Conservation (phyloP, 2,888 invertebrate genomes). For the Ormyrus thymus region DNA sequence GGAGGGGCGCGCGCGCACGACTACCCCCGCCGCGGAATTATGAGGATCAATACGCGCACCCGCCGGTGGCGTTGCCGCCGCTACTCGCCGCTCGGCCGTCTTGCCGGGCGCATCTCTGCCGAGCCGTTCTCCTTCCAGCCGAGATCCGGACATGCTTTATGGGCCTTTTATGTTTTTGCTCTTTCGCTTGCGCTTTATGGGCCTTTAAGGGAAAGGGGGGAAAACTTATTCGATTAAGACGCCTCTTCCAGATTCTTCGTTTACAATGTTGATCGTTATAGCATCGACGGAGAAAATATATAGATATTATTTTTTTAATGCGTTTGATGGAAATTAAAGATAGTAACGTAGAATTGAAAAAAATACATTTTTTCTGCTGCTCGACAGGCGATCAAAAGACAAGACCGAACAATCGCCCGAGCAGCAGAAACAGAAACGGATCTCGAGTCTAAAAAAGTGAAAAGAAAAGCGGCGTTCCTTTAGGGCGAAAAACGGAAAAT, state of each 20-base stretch:
- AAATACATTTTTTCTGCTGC: neutral
- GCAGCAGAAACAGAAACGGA: neutral
- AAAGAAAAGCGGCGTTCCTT: constrained; percentile 3
- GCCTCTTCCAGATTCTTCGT: neutral
- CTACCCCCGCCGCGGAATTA: constrained; percentile 68
- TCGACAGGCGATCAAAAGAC: neutral
- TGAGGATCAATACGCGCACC: constrained; percentile 74
- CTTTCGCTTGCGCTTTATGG: constrained; percentile 45
- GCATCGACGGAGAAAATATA: no score
- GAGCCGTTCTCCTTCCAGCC: neutral
- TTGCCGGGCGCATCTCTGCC: constrained; percentile 64
- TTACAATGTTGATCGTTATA: no score
- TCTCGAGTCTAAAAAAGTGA: neutral
- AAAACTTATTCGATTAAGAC: constrained; percentile 39
- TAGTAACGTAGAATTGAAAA: constrained; percentile 26
- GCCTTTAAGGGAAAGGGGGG: constrained; percentile 8
- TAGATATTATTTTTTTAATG: no score
- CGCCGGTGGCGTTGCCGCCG: neutral
- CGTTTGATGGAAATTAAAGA: constrained; percentile 29
- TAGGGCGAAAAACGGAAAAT: constrained; percentile 11
- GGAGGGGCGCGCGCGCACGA: neutral
- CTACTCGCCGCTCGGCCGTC: constrained; percentile 69
- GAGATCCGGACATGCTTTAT: constrained; percentile 47
- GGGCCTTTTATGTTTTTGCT: constrained; percentile 44
- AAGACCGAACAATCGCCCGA: neutral